phyloP scores from a whole-genome alignment of 2,113 vertebrate genomes.

The Brachypodius melanocephalos region DNA sequence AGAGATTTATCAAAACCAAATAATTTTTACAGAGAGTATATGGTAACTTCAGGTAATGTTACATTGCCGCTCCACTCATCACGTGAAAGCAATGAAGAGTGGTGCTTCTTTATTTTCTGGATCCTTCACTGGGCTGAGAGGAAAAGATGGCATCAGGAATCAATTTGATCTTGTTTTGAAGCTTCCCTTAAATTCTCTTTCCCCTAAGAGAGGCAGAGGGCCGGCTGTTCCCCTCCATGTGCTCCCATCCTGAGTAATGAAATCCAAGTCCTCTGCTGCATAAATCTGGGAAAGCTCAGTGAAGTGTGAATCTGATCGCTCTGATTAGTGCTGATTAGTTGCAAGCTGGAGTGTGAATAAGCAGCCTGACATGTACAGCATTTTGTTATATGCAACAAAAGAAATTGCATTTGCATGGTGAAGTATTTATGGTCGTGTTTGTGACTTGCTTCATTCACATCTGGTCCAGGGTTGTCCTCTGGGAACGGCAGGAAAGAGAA shows the following conservation, averaged over 20 bases:
- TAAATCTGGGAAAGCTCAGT: conserved; percentile 40
- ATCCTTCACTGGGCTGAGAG: not conserved
- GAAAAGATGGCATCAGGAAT: conserved; percentile 56
- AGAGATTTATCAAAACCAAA: conserved; percentile 46
- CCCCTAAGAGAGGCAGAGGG: not conserved
- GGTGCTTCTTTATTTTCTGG: not conserved
- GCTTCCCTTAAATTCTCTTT: not conserved
- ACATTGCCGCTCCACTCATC: conserved; percentile 1
- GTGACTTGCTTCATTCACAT: conserved; percentile 62
- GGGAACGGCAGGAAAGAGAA: conserved; percentile 14
- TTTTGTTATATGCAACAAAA: conserved; percentile 35
- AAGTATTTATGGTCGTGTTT: conserved; percentile 67
- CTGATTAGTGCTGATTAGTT: conserved; percentile 49
- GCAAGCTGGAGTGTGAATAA: conserved; percentile 51
- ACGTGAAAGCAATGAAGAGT: conserved; percentile 7
- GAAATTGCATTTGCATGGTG: conserved; percentile 41
- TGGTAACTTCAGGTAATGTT: not conserved
- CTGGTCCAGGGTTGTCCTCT: conserved; percentile 41
- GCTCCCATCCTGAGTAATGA: not conserved
- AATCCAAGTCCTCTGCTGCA: not conserved
- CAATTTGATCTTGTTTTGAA: conserved; percentile 52
- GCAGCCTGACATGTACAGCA: not conserved
- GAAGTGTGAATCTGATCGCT: conserved; percentile 53
- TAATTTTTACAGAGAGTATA: conserved; percentile 17
- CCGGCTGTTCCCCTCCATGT: not conserved